Base-by-base conservation (phyloP, 2,888 invertebrate species). In the Spisula subtruncata region DNA sequence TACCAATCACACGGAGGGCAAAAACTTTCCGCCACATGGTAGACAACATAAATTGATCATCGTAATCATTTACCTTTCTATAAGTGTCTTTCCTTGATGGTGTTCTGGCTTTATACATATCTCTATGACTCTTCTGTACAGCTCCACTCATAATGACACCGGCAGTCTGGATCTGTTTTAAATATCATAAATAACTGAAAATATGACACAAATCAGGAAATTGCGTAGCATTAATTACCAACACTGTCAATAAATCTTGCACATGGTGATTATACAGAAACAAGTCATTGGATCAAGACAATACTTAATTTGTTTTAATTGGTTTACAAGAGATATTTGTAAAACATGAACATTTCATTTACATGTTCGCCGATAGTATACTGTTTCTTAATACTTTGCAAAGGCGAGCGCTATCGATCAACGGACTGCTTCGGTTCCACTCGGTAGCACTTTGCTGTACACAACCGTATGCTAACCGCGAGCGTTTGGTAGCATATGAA, bases 61-160 rank as follows among this genome's bases (percentile, higher is more conserved):
- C 25, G 25, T 66, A 25, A 10, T 66, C n/a, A 81, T 18, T 83
- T 89, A 95, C 95, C 93, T 95, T 94, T 90, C 95, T 94, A 90
- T 95, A 95, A 10, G 94, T 93, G 83, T 95, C 95, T 89, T 95
- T 95, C 95, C 95, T 95, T 25, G 94, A 94, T 79, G 94, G 94
- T 20, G 94, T 95, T 35, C 92, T 93, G 35, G 94, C 90, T 83
- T 94, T 94, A 85, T 95, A 95, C 94, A 94, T 91, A n/a, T 93
- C 94, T 81, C 93, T 91, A 85, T 93, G 94, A 71, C 90, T 91
- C 71, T 86, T 91, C 79, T 92, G 92, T n/a, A 91, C 91, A 79
- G 80, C 86, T 81, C 86, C 87, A 85, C 92, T 90, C 86, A 89
- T 91, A 41, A 18, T 75, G 1, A 25, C 32, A n/a, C 32, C 20